Conservation (phyloP, 1,140 invertebrate genomes). For the Sarcophaga bullata region DNA sequence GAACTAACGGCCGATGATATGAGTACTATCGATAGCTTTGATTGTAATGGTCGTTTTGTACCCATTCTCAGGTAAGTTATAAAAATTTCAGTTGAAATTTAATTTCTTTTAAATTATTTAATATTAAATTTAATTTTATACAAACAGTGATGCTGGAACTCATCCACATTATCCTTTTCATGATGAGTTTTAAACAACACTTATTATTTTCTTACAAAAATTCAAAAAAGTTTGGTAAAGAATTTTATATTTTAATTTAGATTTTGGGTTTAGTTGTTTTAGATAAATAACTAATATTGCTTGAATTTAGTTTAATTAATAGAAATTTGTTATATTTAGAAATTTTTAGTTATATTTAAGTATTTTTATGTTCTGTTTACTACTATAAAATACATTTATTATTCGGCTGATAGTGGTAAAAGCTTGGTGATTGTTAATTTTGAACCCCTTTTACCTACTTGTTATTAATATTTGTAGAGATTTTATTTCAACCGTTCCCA, state of each 20-base stretch:
- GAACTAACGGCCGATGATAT: slow-evolving; percentile 71
- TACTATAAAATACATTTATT: too few species aligned
- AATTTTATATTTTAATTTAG: background rate
- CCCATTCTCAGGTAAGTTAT: slow-evolving; percentile 65
- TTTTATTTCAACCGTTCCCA: too few species aligned
- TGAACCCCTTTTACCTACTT: too few species aligned
- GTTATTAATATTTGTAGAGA: too few species aligned
- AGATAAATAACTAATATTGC: background rate
- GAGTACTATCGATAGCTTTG: slow-evolving; percentile 66
- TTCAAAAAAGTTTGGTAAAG: slow-evolving; percentile 22
- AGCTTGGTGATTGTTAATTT: too few species aligned
- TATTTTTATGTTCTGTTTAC: too few species aligned
- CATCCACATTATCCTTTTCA: slow-evolving; percentile 67
- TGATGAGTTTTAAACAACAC: slow-evolving; percentile 64
- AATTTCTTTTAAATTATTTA: slow-evolving; percentile 26
- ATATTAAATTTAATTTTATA: slow-evolving; percentile 44
- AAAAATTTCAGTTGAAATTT: background rate
- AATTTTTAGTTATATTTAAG: too few species aligned
- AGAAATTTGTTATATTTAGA: too few species aligned
- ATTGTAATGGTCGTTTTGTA: slow-evolving; percentile 67
- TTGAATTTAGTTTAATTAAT: background rate
- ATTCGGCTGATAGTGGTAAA: too few species aligned
- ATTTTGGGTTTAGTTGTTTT: too few species aligned
- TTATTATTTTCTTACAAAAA: slow-evolving; percentile 1
- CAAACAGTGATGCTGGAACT: slow-evolving; percentile 47